phyloP scores from a whole-genome alignment of 2,113 vertebrate genomes.

The Pithys albifrons region DNA sequence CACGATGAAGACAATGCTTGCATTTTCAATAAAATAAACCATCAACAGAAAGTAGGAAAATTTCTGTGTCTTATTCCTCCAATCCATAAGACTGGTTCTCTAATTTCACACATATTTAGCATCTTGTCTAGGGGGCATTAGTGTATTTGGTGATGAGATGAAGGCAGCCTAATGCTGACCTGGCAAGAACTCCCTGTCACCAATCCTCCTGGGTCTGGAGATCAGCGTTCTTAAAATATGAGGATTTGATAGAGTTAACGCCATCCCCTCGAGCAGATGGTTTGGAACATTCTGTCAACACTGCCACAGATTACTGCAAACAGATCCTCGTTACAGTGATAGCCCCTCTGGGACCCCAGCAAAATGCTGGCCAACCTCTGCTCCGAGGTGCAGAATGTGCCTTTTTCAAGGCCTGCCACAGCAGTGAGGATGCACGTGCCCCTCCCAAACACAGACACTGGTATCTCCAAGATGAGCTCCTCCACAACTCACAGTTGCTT shows the following conservation, averaged over 20 bases:
- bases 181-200: constrained; percentile 72
- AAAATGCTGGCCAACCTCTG: constrained; percentile 57
- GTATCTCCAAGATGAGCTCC: accelerated
- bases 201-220: constrained; percentile 81
- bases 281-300: constrained; percentile 92
- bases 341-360: constrained; percentile 85
- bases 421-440: neutral
- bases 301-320: constrained; percentile 90
- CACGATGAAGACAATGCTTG: accelerated
- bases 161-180: constrained; percentile 72
- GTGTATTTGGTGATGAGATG: constrained; percentile 60
- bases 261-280: constrained; percentile 93
- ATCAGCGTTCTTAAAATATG: constrained; percentile 91
- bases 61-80: neutral
- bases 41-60: neutral
- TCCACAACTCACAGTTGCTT: neutral
- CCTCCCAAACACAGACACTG: neutral
- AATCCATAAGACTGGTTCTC: constrained; percentile 5
- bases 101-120: constrained; percentile 58
- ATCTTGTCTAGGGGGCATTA: constrained; percentile 58
- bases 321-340: constrained; percentile 88
- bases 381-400: constrained; percentile 3
- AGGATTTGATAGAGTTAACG: constrained; percentile 87
- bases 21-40: neutral
- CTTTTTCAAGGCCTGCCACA: neutral